phyloP scores from a whole-genome alignment of 2,888 invertebrate genomes.

The Carterocephalus palaemon region DNA sequence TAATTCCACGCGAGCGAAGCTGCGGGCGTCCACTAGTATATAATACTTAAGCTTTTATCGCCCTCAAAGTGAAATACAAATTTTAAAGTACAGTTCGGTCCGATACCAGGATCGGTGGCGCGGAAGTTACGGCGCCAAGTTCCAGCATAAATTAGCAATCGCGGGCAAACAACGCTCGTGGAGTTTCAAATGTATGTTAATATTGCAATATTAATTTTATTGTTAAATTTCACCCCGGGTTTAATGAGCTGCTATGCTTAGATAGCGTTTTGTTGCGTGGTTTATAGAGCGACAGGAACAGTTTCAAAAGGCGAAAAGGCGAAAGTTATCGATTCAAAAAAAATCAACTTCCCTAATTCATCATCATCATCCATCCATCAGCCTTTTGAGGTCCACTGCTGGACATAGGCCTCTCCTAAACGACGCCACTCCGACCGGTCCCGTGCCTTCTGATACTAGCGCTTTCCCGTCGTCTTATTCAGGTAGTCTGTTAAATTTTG shows the following conservation, averaged over 20 bases:
- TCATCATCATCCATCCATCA: too few species aligned
- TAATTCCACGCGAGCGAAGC: not conserved
- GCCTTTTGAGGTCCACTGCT: too few species aligned
- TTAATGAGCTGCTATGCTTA: not conserved
- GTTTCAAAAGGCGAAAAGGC: too few species aligned
- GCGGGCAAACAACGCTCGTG: conserved; percentile 9
- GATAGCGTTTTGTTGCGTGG: not conserved
- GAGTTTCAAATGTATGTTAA: conserved; percentile 14
- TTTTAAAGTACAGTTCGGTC: conserved; percentile 12
- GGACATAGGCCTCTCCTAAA: too few species aligned
- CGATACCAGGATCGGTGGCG: conserved; percentile 7
- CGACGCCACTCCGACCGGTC: too few species aligned
- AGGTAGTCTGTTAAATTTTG: too few species aligned
- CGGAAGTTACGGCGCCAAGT: conserved; percentile 20
- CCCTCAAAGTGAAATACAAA: conserved; percentile 8
- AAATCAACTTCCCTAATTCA: too few species aligned
- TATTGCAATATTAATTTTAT: conserved; percentile 8
- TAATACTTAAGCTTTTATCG: conserved; percentile 6
- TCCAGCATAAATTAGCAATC: conserved; percentile 18
- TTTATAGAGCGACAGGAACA: too few species aligned
- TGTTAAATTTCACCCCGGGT: not conserved
- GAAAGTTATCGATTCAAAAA: too few species aligned
- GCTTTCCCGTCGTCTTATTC: too few species aligned
- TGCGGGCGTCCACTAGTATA: not conserved
- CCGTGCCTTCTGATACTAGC: too few species aligned